A percentile compares a stretch with the other conserved stretches of the same genome.
Conservation (phyloP, 2,888 invertebrate genomes). For the Lottia scabra region DNA sequence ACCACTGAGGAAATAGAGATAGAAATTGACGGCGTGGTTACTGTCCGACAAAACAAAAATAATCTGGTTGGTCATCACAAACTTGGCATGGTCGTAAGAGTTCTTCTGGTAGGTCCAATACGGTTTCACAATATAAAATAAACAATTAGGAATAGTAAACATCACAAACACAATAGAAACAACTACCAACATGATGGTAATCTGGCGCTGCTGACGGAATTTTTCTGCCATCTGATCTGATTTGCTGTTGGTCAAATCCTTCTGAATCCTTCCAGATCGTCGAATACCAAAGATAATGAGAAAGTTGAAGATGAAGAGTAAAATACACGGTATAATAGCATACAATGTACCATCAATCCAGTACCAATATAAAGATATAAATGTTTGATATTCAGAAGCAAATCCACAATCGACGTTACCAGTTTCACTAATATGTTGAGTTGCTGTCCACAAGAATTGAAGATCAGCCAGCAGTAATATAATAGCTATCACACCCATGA, state of each 20-base stretch:
- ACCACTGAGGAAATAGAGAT: constrained; percentile 16
- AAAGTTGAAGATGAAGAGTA: constrained; percentile 47
- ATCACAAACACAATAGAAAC: constrained; percentile 51
- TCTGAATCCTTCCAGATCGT: constrained; percentile 30
- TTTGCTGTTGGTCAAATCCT: constrained; percentile 38
- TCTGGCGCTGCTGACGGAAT: constrained; percentile 48
- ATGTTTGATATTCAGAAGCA: constrained; percentile 28
- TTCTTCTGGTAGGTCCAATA: constrained; percentile 41
- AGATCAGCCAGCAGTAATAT: constrained; percentile 37
- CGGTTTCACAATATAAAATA: constrained; percentile 47
- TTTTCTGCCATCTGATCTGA: constrained; percentile 40
- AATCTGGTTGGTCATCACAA: constrained; percentile 38
- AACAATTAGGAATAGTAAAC: constrained; percentile 50
- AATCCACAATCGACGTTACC: constrained; percentile 29
- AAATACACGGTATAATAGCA: constrained; percentile 45
- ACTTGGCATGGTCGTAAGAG: constrained; percentile 35
- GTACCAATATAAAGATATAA: constrained; percentile 45
- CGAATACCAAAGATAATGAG: constrained; percentile 43
- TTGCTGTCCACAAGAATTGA: constrained; percentile 42
- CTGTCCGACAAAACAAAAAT: constrained; percentile 15
- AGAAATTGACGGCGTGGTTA: constrained; percentile 18
- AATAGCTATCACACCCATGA: constrained; percentile 33
- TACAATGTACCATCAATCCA: constrained; percentile 54
- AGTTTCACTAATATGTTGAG: constrained; percentile 23
- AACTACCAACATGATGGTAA: constrained; percentile 54